phyloP scores from a whole-genome alignment of 1,140 invertebrate genomes.

The Scaptomyza hsui region DNA sequence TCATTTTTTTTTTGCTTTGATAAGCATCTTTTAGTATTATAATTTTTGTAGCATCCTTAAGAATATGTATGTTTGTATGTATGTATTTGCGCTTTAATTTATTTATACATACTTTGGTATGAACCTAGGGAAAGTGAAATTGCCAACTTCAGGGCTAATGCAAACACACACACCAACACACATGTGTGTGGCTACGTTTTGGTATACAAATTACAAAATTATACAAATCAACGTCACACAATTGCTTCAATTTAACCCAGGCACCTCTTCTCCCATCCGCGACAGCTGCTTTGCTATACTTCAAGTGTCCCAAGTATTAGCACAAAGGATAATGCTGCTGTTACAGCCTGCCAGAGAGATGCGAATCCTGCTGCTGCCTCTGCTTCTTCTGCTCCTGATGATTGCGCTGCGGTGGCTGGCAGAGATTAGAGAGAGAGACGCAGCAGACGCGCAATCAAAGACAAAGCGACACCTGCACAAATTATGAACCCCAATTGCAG shows the following conservation, averaged over 20 bases:
- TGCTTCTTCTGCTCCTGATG: constrained; percentile 23
- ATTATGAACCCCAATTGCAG: constrained; percentile 70
- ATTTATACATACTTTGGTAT: constrained; percentile 59
- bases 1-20: background rate
- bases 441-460: constrained; percentile 72
- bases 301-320: constrained; percentile 43
- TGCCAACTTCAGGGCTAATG: constrained; percentile 35
- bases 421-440: constrained; percentile 74
- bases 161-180: constrained; percentile 19
- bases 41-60: background rate
- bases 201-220: constrained; percentile 83
- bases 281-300: constrained; percentile 34
- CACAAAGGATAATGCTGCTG: constrained; percentile 33
- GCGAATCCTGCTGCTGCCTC: background rate
- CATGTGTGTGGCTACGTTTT: constrained; percentile 76
- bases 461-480: constrained; percentile 78
- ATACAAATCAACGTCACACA: constrained; percentile 80
- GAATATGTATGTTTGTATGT: background rate
- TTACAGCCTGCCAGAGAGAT: constrained; percentile 54
- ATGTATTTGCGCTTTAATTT: constrained; percentile 67
- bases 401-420: constrained; percentile 65
- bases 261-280: background rate
- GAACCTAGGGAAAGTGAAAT: constrained; percentile 52
- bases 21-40: background rate
- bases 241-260: constrained; percentile 79